phyloP scores from a whole-genome alignment of 1,140 invertebrate species.

The Bombus difficillimus region DNA sequence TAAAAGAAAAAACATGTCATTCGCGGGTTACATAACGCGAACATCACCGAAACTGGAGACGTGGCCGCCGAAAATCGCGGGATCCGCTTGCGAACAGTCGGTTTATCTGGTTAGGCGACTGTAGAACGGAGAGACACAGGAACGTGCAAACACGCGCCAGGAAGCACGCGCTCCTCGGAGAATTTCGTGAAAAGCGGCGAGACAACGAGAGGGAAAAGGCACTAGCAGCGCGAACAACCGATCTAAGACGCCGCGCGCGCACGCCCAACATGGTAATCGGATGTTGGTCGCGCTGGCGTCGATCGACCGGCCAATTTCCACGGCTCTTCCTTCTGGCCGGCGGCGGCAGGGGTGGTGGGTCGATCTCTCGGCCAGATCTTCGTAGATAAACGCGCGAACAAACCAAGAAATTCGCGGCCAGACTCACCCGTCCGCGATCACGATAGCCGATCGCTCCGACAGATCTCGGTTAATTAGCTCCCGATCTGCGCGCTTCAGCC shows the following conservation, averaged over 20 bases:
- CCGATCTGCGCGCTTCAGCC: conserved; percentile 63
- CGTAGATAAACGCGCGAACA: conserved; percentile 7
- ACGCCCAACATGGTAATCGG: background rate
- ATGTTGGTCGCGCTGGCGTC: background rate
- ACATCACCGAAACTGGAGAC: conserved; percentile 42
- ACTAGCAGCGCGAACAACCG: background rate
- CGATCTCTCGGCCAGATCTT: conserved; percentile 2
- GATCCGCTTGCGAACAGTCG: conserved; percentile 27
- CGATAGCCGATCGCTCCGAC: conserved; percentile 63
- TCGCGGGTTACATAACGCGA: background rate
- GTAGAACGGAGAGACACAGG: background rate
- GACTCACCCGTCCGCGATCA: conserved; percentile 26
- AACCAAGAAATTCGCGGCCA: conserved; percentile 17
- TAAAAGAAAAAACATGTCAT: background rate
- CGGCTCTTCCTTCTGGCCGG: background rate
- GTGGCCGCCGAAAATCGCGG: conserved; percentile 9
- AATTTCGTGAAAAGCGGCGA: background rate
- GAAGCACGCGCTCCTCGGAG: background rate
- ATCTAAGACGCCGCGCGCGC: background rate
- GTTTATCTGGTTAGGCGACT: conserved; percentile 18
- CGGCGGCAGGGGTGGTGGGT: background rate
- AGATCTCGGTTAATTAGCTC: conserved; percentile 68
- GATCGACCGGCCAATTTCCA: conserved; percentile 10
- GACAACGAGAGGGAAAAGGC: background rate
- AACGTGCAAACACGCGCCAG: too few relatives aligned